Evolutionary conservation across 2,797 vertebrate species (phyloP), one percentile per base, ranked within the genome.

Genomic region (Sphaeramia orbicularis): DNA sequence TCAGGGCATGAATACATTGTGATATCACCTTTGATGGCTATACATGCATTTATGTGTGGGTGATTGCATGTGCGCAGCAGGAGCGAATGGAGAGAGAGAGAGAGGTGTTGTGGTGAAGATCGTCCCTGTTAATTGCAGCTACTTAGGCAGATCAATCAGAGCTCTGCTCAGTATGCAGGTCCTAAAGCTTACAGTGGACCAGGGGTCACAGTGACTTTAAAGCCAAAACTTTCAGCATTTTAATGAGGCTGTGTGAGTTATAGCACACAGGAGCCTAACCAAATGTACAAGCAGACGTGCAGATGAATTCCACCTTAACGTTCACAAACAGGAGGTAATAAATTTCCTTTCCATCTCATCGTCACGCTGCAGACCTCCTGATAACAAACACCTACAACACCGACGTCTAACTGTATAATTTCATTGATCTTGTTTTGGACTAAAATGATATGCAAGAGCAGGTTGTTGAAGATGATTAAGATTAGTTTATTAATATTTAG

Each of bases 231-330:
- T 91, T 86, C 14, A 76, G 84, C 80, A 90, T 93, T 92, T 91
- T 92, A 94, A 95, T 92, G 86, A 93, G 75, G 61, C 71, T 61
- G 78, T 84, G 72, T 71, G 84, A 91, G 86, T 89, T 89, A 87
- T 75, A 76, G 70, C 72, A 56, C 36, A 27, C 37, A 16, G 47
- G 43, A 52, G 58, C 44, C 19, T 10, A 76, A 83, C 64, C 62
- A 80, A 62, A 82, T 65, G 71, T 72, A 78, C 70, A 63, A 41
- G 57, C 68, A 72, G 32, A 24, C 21, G 21, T 24, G 21, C 2
- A 24, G 21, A 24, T 24, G 21, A 24, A 24, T 24, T 24, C 21
- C 21, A 24, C 21, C 21, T 2, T 24, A 24, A 24, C 21, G 2
- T 24, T 24, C 21, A 24, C 21, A 24, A 24, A 24, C 21, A 24